Evolutionary conservation across 2,888 invertebrate genomes (phyloP).

Genomic region (Epiperipatus broadwayi): DNA sequence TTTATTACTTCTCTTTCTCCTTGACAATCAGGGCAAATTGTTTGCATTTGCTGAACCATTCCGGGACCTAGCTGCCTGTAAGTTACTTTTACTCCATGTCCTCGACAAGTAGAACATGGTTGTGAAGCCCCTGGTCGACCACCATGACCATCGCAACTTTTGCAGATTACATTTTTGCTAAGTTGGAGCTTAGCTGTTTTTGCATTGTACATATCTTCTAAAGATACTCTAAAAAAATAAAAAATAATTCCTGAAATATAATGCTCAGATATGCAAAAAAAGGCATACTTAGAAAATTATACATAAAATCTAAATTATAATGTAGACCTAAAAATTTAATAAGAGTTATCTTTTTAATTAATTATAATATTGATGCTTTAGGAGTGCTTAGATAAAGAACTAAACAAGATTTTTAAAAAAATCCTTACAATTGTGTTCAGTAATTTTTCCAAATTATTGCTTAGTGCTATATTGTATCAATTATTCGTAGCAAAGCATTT

Average conservation of each 20-base stretch:
- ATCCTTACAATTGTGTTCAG: too few relatives aligned
- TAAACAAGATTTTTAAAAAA: too few relatives aligned
- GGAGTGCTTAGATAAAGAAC: too few relatives aligned
- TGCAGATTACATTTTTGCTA: constrained; percentile 60
- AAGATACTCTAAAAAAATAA: constrained; percentile 41
- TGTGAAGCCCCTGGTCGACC: background rate
- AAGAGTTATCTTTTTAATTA: too few relatives aligned
- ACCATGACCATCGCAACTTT: constrained; percentile 48
- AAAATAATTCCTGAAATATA: too few relatives aligned
- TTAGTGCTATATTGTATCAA: too few relatives aligned
- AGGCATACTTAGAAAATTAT: background rate
- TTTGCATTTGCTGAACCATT: constrained; percentile 24
- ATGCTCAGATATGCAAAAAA: background rate
- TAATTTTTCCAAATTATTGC: too few relatives aligned
- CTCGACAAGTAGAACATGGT: constrained; percentile 55
- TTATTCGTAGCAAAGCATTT: too few relatives aligned
- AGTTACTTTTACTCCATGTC: constrained; percentile 52
- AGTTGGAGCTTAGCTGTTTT: constrained; percentile 61
- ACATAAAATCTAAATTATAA: background rate
- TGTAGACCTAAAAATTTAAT: too few relatives aligned
- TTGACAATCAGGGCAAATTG: constrained; percentile 28
- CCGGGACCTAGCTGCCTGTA: constrained; percentile 53
- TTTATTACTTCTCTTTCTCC: constrained; percentile 40
- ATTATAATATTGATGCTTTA: too few relatives aligned
- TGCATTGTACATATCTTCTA: constrained; percentile 79